Evolutionary conservation across 2,888 invertebrate genomes (phyloP).

Genomic region (Drosophila subsilvestris): DNA sequence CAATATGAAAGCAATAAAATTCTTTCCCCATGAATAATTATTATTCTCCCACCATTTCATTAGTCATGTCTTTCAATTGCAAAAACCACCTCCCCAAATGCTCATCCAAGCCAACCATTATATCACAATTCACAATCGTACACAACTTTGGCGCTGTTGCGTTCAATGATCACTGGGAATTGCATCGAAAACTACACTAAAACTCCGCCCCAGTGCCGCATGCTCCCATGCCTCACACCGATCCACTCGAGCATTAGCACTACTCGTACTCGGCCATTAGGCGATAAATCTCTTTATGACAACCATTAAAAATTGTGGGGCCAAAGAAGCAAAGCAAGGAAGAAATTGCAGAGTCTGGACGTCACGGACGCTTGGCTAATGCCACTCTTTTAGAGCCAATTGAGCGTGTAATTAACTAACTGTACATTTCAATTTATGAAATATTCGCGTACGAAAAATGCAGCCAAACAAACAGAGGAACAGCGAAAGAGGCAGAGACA

Average conservation of each 20-base stretch:
- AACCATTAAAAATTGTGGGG: constrained; percentile 58
- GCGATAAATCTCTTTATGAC: constrained; percentile 69
- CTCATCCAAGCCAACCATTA: neutral
- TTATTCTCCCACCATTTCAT: neutral
- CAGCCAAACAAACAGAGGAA: constrained; percentile 30
- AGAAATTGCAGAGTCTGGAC: constrained; percentile 51
- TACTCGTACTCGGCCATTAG: constrained; percentile 32
- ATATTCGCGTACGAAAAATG: constrained; percentile 54
- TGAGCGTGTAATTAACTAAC: constrained; percentile 79
- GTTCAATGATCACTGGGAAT: neutral
- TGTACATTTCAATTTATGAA: constrained; percentile 78
- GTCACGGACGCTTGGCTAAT: constrained; percentile 46
- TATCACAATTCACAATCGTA: neutral
- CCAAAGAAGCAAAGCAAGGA: constrained; percentile 33
- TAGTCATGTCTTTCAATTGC: neutral
- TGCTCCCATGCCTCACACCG: neutral
- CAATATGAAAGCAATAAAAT: neutral
- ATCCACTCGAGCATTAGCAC: neutral
- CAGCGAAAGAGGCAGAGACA: neutral
- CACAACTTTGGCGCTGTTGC: neutral
- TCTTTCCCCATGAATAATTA: neutral
- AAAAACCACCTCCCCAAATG: neutral
- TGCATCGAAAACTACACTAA: constrained; percentile 6
- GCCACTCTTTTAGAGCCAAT: constrained; percentile 72
- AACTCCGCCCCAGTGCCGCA: neutral